phyloP scores from a whole-genome alignment of 2,888 invertebrate genomes.

The Beris chalybata region DNA sequence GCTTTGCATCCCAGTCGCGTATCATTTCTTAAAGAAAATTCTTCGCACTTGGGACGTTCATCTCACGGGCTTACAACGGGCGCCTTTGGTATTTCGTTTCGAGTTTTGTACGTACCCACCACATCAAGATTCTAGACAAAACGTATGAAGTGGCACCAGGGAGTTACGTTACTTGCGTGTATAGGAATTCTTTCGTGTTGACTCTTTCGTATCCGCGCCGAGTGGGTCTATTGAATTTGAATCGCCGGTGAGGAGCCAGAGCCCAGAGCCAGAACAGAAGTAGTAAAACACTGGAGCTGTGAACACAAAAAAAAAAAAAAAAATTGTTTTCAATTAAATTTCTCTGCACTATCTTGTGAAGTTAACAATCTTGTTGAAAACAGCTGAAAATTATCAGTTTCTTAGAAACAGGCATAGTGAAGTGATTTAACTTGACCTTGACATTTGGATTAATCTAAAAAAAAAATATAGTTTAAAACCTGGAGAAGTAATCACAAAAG shows the following conservation, averaged over 20 bases:
- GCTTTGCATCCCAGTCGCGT: no score
- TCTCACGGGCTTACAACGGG: neutral
- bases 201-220: slow-evolving; percentile 8
- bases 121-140: no score
- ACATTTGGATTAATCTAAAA: slow-evolving; percentile 26
- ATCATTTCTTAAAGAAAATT: no score
- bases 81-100: slow-evolving; percentile 17
- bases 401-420: slow-evolving; percentile 26
- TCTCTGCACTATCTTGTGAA: neutral
- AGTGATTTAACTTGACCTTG: slow-evolving; percentile 31
- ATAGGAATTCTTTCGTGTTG: slow-evolving; percentile 16
- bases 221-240: slow-evolving; percentile 19
- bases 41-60: slow-evolving; percentile 1
- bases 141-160: no score
- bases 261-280: slow-evolving; percentile 4
- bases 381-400: slow-evolving; percentile 17
- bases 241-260: slow-evolving; percentile 10
- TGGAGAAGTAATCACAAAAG: slow-evolving; percentile 14
- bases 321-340: no score
- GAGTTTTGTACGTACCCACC: neutral
- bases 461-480: neutral
- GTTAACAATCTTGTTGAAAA: slow-evolving; percentile 21
- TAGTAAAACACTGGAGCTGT: slow-evolving; percentile 38
- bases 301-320: slow-evolving; percentile 19
- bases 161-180: no score